Percentiles rank a stretch among this genome's conserved stretches.
Evolutionary conservation across 1,140 invertebrate genomes (phyloP).

Genomic region (Procambarus clarkii): DNA sequence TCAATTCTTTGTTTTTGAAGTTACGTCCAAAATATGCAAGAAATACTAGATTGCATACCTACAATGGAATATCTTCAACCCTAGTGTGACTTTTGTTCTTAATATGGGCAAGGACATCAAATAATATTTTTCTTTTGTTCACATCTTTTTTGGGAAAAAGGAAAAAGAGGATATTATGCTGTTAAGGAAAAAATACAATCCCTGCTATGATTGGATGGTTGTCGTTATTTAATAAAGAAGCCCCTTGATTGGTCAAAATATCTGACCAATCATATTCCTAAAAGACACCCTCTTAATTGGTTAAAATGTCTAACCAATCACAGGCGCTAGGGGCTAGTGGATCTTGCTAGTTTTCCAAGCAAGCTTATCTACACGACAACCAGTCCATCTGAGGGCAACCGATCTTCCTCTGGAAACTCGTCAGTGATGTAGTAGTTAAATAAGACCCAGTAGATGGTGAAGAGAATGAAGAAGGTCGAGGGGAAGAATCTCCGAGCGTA

Average conservation of each 20-base stretch:
- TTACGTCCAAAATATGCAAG: not conserved
- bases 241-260: no score
- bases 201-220: slow-evolving; percentile 45
- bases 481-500: slow-evolving; percentile 78
- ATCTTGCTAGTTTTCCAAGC: not conserved
- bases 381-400: slow-evolving; percentile 31
- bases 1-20: not conserved
- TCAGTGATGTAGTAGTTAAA: slow-evolving; percentile 76
- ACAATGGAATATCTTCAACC: not conserved
- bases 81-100: not conserved
- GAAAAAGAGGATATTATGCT: not conserved
- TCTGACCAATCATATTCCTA: no score
- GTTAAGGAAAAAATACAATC: slow-evolving; percentile 14
- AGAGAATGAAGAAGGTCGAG: slow-evolving; percentile 77
- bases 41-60: not conserved
- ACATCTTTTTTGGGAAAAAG: not conserved
- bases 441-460: slow-evolving; percentile 78
- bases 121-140: not conserved
- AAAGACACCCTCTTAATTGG: no score
- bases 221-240: slow-evolving; percentile 2
- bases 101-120: not conserved
- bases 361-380: slow-evolving; percentile 8
- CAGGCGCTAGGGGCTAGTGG: not conserved
- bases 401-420: slow-evolving; percentile 71
- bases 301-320: no score